Conservation (phyloP, 2,797 vertebrate species). For the Chromis chromis region DNA sequence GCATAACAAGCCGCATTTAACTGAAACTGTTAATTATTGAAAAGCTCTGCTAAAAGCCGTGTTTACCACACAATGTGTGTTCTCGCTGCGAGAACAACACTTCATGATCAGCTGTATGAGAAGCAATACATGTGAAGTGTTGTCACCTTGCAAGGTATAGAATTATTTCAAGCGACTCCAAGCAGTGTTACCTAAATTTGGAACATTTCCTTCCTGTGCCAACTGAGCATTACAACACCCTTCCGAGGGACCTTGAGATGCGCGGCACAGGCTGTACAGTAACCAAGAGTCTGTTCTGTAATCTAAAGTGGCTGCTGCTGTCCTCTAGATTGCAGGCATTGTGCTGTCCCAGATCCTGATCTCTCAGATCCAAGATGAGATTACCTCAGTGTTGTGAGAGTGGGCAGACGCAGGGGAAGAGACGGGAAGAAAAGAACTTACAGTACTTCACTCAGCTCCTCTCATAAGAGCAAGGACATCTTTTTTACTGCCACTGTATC, state of each 20-base stretch:
- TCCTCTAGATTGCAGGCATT: constrained; percentile 85
- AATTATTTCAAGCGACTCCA: constrained; percentile 14
- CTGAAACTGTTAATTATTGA: constrained; percentile 41
- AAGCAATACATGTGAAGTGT: not conserved
- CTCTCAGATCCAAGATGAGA: constrained; percentile 86
- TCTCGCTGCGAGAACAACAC: not conserved
- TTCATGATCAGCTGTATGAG: too few relatives aligned
- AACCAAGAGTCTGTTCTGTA: constrained; percentile 31
- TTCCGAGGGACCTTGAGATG: constrained; percentile 45
- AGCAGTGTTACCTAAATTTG: constrained; percentile 9
- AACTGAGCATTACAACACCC: constrained; percentile 20
- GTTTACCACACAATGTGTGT: constrained; percentile 2
- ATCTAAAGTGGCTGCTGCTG: constrained; percentile 63
- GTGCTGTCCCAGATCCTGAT: constrained; percentile 87
- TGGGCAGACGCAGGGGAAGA: constrained; percentile 31
- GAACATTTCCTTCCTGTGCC: constrained; percentile 10
- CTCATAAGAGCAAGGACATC: constrained; percentile 56
- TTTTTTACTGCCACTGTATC: constrained; percentile 32
- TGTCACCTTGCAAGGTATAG: not conserved
- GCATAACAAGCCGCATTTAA: constrained; percentile 17
- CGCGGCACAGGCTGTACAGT: constrained; percentile 34
- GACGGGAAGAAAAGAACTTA: constrained; percentile 28
- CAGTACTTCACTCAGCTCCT: constrained; percentile 20
- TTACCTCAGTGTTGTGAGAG: constrained; percentile 78
- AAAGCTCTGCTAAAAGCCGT: constrained; percentile 3